Percentiles rank a stretch among this genome's conserved stretches.
phyloP scores from a whole-genome alignment of 2,113 vertebrate species.

The Ibidorhyncha struthersii region DNA sequence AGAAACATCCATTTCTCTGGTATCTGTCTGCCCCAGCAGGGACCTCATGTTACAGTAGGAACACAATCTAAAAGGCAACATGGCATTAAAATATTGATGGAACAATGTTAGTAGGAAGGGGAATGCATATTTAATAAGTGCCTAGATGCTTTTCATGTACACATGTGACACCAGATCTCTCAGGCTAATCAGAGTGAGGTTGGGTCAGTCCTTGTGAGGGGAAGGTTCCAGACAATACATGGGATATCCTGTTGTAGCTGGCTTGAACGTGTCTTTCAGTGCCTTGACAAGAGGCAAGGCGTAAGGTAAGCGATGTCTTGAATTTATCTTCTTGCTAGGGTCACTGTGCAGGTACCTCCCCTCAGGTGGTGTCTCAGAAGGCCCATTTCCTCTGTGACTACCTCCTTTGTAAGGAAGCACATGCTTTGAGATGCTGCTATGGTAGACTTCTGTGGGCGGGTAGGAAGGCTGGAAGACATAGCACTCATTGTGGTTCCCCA shows the following conservation, averaged over 20 bases:
- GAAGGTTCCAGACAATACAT: neutral
- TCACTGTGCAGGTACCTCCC: neutral
- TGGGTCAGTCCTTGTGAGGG: neutral
- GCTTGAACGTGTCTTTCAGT: neutral
- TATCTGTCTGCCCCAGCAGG: neutral
- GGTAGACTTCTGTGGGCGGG: neutral
- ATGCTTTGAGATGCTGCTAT: neutral
- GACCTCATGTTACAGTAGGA: conserved; percentile 16
- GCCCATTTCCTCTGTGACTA: neutral
- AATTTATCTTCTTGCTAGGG: neutral
- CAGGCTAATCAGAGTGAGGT: neutral
- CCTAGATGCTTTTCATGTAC: conserved; percentile 45
- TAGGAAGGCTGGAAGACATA: neutral
- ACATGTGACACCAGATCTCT: conserved; percentile 44
- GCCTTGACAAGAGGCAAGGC: neutral
- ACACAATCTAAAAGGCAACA: conserved; percentile 34
- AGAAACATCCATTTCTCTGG: neutral
- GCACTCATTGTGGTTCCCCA: neutral
- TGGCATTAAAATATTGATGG: conserved; percentile 61
- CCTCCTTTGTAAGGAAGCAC: neutral
- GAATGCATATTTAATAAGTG: conserved; percentile 58
- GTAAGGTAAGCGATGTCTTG: neutral
- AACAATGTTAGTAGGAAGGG: conserved; percentile 8
- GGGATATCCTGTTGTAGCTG: neutral
- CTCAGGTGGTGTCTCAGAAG: neutral